phyloP scores from a whole-genome alignment of 1,140 invertebrate species.

The Marisa cornuarietis region DNA sequence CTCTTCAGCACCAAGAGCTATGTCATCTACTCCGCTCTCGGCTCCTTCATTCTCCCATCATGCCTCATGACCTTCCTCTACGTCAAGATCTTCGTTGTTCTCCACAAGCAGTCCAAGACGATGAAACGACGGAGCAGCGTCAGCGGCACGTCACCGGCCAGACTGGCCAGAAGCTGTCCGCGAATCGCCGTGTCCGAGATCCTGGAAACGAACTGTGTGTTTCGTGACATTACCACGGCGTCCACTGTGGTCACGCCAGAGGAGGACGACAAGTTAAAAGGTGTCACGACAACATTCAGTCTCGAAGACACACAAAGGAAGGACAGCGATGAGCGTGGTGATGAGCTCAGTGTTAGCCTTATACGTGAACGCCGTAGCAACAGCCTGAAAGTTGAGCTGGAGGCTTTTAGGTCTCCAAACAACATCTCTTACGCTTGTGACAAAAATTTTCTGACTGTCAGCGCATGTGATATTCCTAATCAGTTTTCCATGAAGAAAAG shows the following conservation, averaged over 20 bases:
- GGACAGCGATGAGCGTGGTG: not conserved
- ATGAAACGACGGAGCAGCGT: conserved; percentile 26
- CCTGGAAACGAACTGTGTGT: conserved; percentile 15
- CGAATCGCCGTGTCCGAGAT: conserved; percentile 19
- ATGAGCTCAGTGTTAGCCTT: not conserved
- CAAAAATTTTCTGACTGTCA: conserved; percentile 14
- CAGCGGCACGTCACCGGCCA: not conserved
- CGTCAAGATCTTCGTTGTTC: conserved; percentile 88
- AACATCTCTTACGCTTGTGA: not conserved
- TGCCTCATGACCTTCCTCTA: conserved; percentile 97
- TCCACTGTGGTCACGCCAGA: conserved; percentile 21
- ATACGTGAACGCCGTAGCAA: conserved; percentile 20
- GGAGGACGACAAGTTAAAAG: not conserved
- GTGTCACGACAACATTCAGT: not conserved
- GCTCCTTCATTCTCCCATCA: conserved; percentile 96
- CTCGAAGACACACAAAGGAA: not conserved
- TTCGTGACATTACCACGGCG: conserved; percentile 20
- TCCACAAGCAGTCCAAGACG: conserved; percentile 38
- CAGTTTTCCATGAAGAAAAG: conserved; percentile 20
- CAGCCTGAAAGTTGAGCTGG: conserved; percentile 20
- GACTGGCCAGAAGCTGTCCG: conserved; percentile 8
- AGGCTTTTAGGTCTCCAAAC: not conserved
- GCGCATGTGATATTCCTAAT: conserved; percentile 16
- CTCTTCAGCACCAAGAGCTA: conserved; percentile 77
- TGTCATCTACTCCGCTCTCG: conserved; percentile 93